Percentiles rank a stretch among this genome's conserved stretches.
These are phyloP conservation scores for Phengaris alcon DNA, from an alignment of 2,888 invertebrate species.

Conservation along the genomic window DNA sequence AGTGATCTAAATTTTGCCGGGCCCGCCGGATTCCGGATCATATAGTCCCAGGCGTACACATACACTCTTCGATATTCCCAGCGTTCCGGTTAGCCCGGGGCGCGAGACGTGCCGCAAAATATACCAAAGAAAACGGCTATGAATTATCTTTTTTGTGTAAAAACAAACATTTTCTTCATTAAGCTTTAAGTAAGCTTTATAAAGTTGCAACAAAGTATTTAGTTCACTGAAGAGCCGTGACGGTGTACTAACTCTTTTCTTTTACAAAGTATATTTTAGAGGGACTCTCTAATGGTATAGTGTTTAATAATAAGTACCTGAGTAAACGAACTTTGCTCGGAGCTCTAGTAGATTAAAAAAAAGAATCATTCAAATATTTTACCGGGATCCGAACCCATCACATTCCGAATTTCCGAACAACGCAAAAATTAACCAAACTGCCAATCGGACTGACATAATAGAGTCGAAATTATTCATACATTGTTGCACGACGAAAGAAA, in stretches of 20 bases:
- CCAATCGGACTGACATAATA: no score
- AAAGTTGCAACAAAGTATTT: neutral
- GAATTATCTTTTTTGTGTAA: slow-evolving; percentile 13
- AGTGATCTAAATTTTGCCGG: no score
- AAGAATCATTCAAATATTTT: no score
- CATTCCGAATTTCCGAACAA: no score
- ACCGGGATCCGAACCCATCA: no score
- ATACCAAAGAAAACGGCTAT: slow-evolving; percentile 1
- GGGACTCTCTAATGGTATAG: neutral
- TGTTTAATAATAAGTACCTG: neutral
- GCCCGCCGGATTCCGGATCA: no score
- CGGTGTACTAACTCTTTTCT: neutral
- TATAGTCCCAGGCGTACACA: no score
- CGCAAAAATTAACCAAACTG: no score
- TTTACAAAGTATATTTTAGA: neutral
- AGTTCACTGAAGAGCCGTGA: neutral
- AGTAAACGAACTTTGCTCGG: no score
- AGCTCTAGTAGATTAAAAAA: no score
- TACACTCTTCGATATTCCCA: neutral
- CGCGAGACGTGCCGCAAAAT: slow-evolving; percentile 11
- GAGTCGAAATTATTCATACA: no score
- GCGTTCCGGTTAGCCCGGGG: neutral
- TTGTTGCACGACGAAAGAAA: no score
- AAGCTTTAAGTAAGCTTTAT: slow-evolving; percentile 9
- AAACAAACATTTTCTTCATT: slow-evolving; percentile 13